phyloP scores from a whole-genome alignment of 2,888 invertebrate genomes.

The Colletes collaris region DNA sequence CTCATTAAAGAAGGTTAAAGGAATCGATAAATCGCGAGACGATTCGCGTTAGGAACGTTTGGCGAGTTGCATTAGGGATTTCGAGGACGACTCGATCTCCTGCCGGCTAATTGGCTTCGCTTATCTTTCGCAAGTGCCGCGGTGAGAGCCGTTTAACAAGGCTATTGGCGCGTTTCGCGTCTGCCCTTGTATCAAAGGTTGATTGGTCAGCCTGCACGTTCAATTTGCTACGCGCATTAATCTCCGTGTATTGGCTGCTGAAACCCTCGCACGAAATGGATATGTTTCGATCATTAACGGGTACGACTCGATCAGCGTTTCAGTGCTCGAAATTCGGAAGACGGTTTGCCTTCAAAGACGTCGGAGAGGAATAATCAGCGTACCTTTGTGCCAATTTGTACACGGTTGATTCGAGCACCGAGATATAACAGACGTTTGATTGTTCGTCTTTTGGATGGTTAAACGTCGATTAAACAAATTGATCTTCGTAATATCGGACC shows the following conservation, averaged over 20 bases:
- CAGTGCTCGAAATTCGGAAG: not conserved
- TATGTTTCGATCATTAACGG: not conserved
- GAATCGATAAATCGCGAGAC: too few species aligned
- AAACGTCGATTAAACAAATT: not conserved
- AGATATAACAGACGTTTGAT: not conserved
- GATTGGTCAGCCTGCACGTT: not conserved
- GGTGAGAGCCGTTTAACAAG: not conserved
- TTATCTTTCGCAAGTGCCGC: not conserved
- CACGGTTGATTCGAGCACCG: not conserved
- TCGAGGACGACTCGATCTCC: not conserved
- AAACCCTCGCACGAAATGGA: not conserved
- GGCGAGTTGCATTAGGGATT: not conserved
- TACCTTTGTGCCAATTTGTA: not conserved
- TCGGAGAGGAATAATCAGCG: not conserved
- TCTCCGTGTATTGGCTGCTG: not conserved
- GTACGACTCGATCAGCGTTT: not conserved
- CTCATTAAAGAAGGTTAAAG: too few species aligned
- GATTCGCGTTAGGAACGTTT: not conserved
- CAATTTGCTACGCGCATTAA: too few species aligned
- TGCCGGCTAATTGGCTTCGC: constrained; percentile 2
- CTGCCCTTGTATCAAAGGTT: too few species aligned
- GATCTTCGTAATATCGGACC: not conserved
- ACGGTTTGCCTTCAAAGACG: not conserved
- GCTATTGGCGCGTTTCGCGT: too few species aligned
- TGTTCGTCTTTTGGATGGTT: not conserved